Percentiles rank a stretch among this genome's conserved stretches.
These are phyloP conservation scores for Xestia c-nigrum DNA, from an alignment of 2,888 invertebrate species.

Conservation along the genomic window DNA sequence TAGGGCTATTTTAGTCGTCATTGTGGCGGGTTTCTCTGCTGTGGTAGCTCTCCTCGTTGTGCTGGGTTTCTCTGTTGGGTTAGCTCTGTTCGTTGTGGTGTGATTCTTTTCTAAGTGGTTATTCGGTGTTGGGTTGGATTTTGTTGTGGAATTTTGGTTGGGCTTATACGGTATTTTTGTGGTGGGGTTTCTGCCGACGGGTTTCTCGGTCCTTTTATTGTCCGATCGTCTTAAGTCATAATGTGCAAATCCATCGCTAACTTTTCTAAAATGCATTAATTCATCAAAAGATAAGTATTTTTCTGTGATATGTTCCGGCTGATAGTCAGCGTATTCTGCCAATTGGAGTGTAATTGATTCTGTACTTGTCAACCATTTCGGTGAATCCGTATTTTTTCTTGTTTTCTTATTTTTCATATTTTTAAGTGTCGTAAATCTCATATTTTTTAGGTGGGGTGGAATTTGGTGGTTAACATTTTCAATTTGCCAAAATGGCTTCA, in stretches of 20 bases:
- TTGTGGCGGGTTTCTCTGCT: no score
- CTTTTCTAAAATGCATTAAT: constrained; percentile 83
- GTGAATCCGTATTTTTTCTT: constrained; percentile 60
- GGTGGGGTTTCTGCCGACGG: no score
- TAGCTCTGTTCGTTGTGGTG: no score
- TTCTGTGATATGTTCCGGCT: constrained; percentile 74
- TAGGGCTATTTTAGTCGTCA: no score
- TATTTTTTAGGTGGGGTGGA: constrained; percentile 74
- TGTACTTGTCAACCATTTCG: constrained; percentile 66
- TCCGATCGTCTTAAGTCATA: constrained; percentile 69
- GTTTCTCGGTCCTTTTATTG: no score
- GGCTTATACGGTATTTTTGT: no score
- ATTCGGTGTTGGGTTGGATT: no score
- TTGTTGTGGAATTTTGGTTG: no score
- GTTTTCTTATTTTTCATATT: constrained; percentile 71
- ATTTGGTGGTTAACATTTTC: constrained; percentile 73
- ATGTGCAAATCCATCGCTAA: constrained; percentile 70
- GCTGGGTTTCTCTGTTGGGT: no score
- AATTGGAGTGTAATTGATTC: constrained; percentile 81
- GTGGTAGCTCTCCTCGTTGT: no score
- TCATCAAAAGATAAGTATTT: constrained; percentile 88
- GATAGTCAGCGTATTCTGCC: constrained; percentile 63
- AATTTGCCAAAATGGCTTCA: constrained; percentile 83
- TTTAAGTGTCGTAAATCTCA: constrained; percentile 81
- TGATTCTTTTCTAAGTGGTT: no score